A percentile compares a stretch with the other conserved stretches of the same genome.
Conservation (phyloP, 2,797 vertebrate species). For the Enoplosus armatus region DNA sequence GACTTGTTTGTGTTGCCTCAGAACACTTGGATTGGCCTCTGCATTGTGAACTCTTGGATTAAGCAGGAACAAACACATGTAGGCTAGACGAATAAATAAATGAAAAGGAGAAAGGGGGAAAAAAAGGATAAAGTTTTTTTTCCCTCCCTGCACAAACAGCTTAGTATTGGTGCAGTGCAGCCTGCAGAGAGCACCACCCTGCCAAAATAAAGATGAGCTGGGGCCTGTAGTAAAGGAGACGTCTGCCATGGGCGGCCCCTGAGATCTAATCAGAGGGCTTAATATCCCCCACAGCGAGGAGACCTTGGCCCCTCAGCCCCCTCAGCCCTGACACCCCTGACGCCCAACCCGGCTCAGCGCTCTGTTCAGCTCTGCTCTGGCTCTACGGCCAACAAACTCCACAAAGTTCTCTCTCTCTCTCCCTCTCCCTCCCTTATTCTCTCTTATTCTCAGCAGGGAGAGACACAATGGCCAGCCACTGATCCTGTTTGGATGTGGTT, state of each 20-base stretch:
- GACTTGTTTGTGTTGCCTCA: constrained; percentile 59
- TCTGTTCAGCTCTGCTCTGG: constrained; percentile 72
- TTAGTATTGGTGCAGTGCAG: constrained; percentile 85
- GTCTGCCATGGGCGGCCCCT: constrained; percentile 84
- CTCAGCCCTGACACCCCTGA: constrained; percentile 82
- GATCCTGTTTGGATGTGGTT: constrained; percentile 80
- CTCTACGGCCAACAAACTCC: constrained; percentile 80
- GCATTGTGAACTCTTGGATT: constrained; percentile 70
- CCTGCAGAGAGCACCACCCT: constrained; percentile 86
- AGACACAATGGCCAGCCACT: constrained; percentile 77
- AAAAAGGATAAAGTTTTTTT: constrained; percentile 71
- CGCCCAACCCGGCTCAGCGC: constrained; percentile 78
- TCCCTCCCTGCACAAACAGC: constrained; percentile 78
- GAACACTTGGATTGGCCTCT: constrained; percentile 58
- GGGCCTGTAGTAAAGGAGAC: constrained; percentile 84
- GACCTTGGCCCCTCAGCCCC: constrained; percentile 84
- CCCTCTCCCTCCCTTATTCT: constrained; percentile 38
- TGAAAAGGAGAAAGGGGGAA: constrained; percentile 63
- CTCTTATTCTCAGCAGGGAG: constrained; percentile 75
- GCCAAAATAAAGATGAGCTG: constrained; percentile 87
- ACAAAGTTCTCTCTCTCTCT: constrained; percentile 76
- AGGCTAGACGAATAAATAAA: constrained; percentile 78
- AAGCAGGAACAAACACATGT: constrained; percentile 62
- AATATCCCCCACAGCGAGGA: constrained; percentile 87
- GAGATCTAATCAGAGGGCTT: constrained; percentile 88